Evolutionary conservation across 2,797 vertebrate species (phyloP).

Genomic region (Etheostoma perlongum): DNA sequence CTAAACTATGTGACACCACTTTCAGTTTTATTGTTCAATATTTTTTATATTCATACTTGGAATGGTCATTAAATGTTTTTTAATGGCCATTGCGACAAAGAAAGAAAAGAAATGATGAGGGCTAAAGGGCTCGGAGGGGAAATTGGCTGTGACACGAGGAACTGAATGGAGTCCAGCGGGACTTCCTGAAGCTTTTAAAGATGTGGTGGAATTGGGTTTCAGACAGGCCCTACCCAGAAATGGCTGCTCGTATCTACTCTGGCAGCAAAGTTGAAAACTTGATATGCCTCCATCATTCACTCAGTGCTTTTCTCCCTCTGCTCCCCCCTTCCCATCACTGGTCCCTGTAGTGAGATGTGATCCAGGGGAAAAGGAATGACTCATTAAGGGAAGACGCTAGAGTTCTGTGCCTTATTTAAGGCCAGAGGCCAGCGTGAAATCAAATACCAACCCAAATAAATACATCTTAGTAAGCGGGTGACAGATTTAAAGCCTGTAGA

Average conservation of each 20-base stretch:
- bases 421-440: slow-evolving; percentile 47
- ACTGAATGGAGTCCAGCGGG: slow-evolving; percentile 64
- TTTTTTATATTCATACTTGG: background rate
- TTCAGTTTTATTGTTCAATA: background rate
- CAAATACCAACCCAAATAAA: slow-evolving; percentile 36
- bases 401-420: slow-evolving; percentile 62
- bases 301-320: slow-evolving; percentile 29
- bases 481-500: slow-evolving; percentile 17
- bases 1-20: background rate
- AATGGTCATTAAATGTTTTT: background rate
- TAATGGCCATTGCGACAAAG: background rate
- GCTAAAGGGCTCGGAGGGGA: slow-evolving; percentile 43
- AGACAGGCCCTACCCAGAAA: slow-evolving; percentile 65
- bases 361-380: slow-evolving; percentile 67
- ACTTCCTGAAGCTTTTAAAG: slow-evolving; percentile 78
- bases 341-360: slow-evolving; percentile 64
- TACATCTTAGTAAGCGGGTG: slow-evolving; percentile 19
- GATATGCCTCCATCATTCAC: slow-evolving; percentile 66
- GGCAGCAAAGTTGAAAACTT: slow-evolving; percentile 64
- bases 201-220: slow-evolving; percentile 72
- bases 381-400: slow-evolving; percentile 64
- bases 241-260: slow-evolving; percentile 60
- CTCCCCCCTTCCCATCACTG: slow-evolving; percentile 2
- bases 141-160: slow-evolving; percentile 75
- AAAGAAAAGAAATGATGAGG: slow-evolving; percentile 16